These are phyloP conservation scores for Dendronephthya gigantea DNA, from an alignment of 64 coral and sea anemone genomes.

Conservation along the genomic window DNA sequence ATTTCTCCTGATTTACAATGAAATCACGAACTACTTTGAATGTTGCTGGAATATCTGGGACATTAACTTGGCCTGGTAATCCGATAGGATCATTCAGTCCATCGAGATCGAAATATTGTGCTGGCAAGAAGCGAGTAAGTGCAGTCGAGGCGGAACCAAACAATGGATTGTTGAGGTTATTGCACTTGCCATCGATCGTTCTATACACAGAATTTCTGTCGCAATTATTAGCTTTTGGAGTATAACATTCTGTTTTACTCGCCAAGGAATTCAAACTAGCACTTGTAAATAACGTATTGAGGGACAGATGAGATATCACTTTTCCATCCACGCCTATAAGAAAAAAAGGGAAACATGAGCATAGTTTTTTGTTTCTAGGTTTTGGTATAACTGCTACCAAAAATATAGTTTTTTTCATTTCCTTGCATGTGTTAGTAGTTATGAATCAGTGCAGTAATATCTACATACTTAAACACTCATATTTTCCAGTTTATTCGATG, in stretches of 20 bases:
- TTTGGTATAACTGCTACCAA: no score
- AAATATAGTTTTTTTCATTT: no score
- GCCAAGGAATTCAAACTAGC: neutral
- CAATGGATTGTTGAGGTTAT: neutral
- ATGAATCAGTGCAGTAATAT: no score
- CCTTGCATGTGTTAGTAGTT: no score
- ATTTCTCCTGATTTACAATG: neutral
- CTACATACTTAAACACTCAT: no score
- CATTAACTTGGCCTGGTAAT: neutral
- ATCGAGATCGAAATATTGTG: neutral
- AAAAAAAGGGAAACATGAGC: no score
- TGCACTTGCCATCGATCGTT: neutral
- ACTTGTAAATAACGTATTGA: neutral
- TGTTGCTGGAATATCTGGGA: neutral
- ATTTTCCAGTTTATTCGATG: no score
- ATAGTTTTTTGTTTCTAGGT: no score
- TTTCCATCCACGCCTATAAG: no score
- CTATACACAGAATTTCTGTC: neutral
- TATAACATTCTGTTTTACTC: neutral
- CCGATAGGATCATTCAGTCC: conserved; percentile 3
- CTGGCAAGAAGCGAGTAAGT: neutral
- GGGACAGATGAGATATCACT: neutral
- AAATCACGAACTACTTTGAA: neutral
- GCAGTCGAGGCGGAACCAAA: neutral
- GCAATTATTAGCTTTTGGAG: neutral